Percentiles rank a stretch among this genome's conserved stretches.
phyloP scores from a whole-genome alignment of 1,140 invertebrate species.

The Drosophila grimshawi region DNA sequence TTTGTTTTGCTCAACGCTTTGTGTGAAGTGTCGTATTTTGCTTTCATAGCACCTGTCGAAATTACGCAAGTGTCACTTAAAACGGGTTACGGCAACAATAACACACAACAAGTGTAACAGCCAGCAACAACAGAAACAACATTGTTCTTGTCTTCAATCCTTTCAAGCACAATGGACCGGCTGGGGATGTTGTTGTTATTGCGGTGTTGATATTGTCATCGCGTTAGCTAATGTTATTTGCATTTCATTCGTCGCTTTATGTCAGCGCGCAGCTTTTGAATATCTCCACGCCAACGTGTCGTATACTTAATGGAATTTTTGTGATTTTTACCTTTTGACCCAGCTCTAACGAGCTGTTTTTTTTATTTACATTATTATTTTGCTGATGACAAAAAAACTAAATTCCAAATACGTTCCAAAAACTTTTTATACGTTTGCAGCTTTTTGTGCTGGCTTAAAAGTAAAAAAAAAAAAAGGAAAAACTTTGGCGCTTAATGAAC shows the following conservation, averaged over 20 bases:
- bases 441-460: conserved; percentile 33
- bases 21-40: conserved; percentile 49
- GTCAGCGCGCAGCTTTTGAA: background rate
- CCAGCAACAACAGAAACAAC: conserved; percentile 22
- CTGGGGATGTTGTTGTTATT: conserved; percentile 24
- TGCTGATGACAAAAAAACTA: conserved; percentile 42
- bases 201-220: conserved; percentile 34
- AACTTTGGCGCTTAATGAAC: conserved; percentile 63
- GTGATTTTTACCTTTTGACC: conserved; percentile 24
- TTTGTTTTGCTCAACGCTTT: conserved; percentile 61
- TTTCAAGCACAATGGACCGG: conserved; percentile 50
- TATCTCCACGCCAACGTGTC: conserved; percentile 26
- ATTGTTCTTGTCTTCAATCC: conserved; percentile 51
- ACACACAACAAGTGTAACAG: conserved; percentile 33
- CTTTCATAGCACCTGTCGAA: conserved; percentile 69
- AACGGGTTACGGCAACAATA: conserved; percentile 39
- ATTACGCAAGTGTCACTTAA: conserved; percentile 74
- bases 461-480: conserved; percentile 23
- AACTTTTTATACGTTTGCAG: conserved; percentile 52
- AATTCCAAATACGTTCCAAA: conserved; percentile 52
- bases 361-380: background rate
- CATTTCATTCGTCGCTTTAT: conserved; percentile 43
- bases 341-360: conserved; percentile 58
- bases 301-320: conserved; percentile 54
- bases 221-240: conserved; percentile 51